Conservation (phyloP, 1,140 invertebrate species). For the Aplysia californica region DNA sequence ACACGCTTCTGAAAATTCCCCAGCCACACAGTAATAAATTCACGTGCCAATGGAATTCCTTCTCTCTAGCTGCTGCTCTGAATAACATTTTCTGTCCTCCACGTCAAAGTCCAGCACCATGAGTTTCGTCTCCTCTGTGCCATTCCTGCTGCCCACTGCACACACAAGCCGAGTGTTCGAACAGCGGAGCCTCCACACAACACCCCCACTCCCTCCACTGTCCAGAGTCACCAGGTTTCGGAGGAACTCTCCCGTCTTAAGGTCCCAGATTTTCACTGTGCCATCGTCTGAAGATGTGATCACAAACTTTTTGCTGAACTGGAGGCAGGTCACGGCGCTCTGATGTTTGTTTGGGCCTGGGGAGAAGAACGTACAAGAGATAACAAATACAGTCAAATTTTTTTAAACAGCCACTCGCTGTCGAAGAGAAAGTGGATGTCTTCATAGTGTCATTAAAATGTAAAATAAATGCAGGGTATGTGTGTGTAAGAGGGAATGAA, state of each 20-base stretch:
- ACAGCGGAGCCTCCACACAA: constrained; percentile 97
- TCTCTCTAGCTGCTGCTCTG: too few relatives aligned
- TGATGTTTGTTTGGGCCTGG: constrained; percentile 93
- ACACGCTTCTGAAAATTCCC: too few relatives aligned
- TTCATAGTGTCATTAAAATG: too few relatives aligned
- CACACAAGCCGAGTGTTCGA: constrained; percentile 97
- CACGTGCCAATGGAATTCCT: too few relatives aligned
- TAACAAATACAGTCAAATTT: too few relatives aligned
- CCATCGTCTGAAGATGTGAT: constrained; percentile 99
- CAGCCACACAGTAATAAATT: too few relatives aligned
- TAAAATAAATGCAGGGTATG: too few relatives aligned
- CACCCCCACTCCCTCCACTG: constrained; percentile 96
- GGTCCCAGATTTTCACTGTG: constrained; percentile 99
- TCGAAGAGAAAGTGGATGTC: too few relatives aligned
- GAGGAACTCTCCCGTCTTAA: constrained; percentile 95
- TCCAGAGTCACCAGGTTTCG: constrained; percentile 93
- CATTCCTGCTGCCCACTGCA: constrained; percentile 97
- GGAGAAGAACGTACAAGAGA: constrained; percentile 31
- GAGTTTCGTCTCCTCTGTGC: constrained; percentile 98
- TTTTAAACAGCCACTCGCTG: too few relatives aligned
- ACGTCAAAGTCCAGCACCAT: constrained; percentile 97
- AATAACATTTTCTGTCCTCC: too few relatives aligned
- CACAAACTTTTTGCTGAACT: constrained; percentile 97
- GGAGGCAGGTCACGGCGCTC: constrained; percentile 97
- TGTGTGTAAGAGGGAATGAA: too few relatives aligned